phyloP scores from a whole-genome alignment of 37 sponge, comb jelly and placozoan species.

The Hormiphora californensis region DNA sequence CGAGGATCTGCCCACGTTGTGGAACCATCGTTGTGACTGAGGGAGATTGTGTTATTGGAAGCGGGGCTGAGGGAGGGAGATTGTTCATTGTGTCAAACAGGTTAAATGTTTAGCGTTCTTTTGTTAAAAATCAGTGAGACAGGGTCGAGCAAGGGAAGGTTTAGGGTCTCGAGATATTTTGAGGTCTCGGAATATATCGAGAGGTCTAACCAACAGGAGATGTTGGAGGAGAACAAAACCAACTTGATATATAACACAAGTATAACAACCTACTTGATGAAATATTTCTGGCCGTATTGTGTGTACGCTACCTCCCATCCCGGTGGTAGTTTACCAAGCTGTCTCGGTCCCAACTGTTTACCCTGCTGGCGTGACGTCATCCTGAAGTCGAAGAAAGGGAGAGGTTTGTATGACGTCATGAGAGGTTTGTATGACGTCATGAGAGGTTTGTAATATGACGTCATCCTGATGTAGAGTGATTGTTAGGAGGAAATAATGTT shows the following conservation, averaged over 20 bases:
- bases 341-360: constrained; percentile 32
- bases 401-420: too few species aligned
- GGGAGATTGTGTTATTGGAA: neutral
- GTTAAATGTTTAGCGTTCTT: neutral
- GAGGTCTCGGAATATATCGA: neutral
- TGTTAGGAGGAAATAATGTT: too few species aligned
- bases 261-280: constrained; percentile 78
- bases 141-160: neutral
- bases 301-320: constrained; percentile 98
- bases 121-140: neutral
- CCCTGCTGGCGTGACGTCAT: too few species aligned
- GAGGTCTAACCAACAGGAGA: too few species aligned
- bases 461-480: too few species aligned
- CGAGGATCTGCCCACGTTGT: constrained; percentile 97
- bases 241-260: neutral
- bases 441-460: too few species aligned
- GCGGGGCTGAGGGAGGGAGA: neutral
- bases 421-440: too few species aligned
- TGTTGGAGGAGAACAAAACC: neutral
- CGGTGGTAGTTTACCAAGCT: constrained; percentile 82
- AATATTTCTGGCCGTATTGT: constrained; percentile 86
- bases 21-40: constrained; percentile 89
- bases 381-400: too few species aligned
- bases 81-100: neutral
- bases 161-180: neutral